Evolutionary conservation across 2,797 vertebrate species (phyloP).

Genomic region (Masticophis lateralis): DNA sequence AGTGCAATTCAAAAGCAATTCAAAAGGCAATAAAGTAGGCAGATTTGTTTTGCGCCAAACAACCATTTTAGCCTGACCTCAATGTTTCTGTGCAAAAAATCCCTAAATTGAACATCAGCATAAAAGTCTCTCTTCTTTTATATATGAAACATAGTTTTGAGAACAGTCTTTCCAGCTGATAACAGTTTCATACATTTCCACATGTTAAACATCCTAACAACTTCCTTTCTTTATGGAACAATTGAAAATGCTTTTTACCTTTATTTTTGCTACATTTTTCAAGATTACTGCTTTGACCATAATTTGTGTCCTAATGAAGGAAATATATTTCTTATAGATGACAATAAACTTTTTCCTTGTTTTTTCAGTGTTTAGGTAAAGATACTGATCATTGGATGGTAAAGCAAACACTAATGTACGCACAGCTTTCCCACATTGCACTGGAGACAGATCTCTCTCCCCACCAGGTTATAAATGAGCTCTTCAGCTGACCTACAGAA

Average conservation of each 20-base stretch:
- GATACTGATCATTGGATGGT: background rate
- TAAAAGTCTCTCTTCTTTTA: background rate
- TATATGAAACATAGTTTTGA: background rate
- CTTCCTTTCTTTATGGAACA: background rate
- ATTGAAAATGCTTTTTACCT: background rate
- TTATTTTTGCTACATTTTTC: background rate
- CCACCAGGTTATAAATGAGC: background rate
- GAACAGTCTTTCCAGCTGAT: background rate
- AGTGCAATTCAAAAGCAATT: background rate
- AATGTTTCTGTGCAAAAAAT: background rate
- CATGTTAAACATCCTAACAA: background rate
- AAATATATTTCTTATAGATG: background rate
- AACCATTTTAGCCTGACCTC: background rate
- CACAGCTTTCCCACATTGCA: background rate
- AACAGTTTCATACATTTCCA: background rate
- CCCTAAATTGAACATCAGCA: background rate
- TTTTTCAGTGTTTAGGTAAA: background rate
- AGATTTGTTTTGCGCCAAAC: background rate
- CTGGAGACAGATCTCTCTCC: background rate
- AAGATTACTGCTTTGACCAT: background rate
- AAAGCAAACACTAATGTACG: background rate
- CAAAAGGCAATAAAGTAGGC: background rate
- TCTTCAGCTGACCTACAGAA: background rate
- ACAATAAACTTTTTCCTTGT: background rate
- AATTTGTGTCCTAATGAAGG: background rate